These are phyloP conservation scores for Sebastes hopkinsi DNA, from an alignment of 2,797 vertebrate species.

Conservation along the genomic window DNA sequence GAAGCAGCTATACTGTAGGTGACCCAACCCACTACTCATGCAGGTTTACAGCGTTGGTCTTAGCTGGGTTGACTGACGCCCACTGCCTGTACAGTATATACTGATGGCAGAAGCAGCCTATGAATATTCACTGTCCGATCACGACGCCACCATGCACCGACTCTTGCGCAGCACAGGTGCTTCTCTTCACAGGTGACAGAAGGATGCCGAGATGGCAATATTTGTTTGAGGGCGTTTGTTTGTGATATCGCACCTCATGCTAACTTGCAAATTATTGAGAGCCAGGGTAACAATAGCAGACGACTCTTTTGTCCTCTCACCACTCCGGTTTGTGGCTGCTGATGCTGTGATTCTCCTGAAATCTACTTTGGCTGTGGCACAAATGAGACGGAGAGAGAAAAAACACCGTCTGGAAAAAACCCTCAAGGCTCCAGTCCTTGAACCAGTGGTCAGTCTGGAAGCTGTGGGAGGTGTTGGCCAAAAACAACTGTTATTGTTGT, in stretches of 20 bases:
- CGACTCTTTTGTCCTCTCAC: slow-evolving; percentile 77
- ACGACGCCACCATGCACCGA: not conserved
- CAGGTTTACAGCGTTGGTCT: not conserved
- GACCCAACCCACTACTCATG: not conserved
- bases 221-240: slow-evolving; percentile 65
- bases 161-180: slow-evolving; percentile 42
- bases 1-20: not conserved
- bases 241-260: slow-evolving; percentile 78
- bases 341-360: slow-evolving; percentile 69
- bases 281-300: slow-evolving; percentile 72
- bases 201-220: slow-evolving; percentile 66
- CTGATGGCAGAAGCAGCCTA: slow-evolving; percentile 3
- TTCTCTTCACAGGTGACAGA: slow-evolving; percentile 76
- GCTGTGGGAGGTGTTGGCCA: slow-evolving; percentile 53
- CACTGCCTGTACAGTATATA: not conserved
- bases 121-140: slow-evolving; percentile 41
- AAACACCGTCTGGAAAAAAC: slow-evolving; percentile 66
- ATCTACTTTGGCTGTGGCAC: slow-evolving; percentile 63
- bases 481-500: slow-evolving; percentile 39
- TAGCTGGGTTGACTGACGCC: not conserved
- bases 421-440: slow-evolving; percentile 43
- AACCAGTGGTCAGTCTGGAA: slow-evolving; percentile 59
- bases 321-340: slow-evolving; percentile 57
- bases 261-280: slow-evolving; percentile 80
- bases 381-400: slow-evolving; percentile 65